Evolutionary conservation across 1,140 invertebrate species (phyloP).

Genomic region (Ips nitidus): DNA sequence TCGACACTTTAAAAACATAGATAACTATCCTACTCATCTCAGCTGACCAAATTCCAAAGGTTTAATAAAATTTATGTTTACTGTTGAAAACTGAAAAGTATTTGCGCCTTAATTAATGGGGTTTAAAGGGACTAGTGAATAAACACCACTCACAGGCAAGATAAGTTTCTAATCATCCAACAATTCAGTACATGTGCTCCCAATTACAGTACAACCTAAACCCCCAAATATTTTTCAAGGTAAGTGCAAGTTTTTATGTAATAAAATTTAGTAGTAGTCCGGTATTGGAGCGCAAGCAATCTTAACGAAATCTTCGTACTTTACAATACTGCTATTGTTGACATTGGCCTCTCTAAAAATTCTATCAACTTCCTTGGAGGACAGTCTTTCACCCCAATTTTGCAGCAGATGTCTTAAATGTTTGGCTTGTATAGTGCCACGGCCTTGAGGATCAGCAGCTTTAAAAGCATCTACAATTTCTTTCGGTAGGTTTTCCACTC

Average conservation of each 20-base stretch:
- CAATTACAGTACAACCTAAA: not conserved
- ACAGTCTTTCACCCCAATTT: conserved; percentile 89
- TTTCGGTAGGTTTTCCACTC: conserved; percentile 82
- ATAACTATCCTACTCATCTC: no score
- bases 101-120: no score
- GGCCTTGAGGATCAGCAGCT: conserved; percentile 75
- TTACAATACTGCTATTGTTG: conserved; percentile 75
- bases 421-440: conserved; percentile 75
- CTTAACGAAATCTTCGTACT: conserved; percentile 91
- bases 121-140: no score
- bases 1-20: no score
- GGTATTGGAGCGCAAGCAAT: conserved; percentile 92
- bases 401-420: conserved; percentile 87
- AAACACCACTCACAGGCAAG: no score
- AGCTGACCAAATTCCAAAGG: no score
- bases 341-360: conserved; percentile 93
- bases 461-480: conserved; percentile 88
- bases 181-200: no score
- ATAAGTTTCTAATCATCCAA: no score
- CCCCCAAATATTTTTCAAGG: not conserved
- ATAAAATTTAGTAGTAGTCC: conserved; percentile 79
- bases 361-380: conserved; percentile 89
- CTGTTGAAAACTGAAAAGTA: no score
- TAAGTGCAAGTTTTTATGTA: not conserved
- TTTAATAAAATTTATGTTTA: no score